Percentiles rank a stretch among this genome's conserved stretches.
Evolutionary conservation across 64 coral and sea anemone genomes (phyloP).

Genomic region (Montipora sp.): DNA sequence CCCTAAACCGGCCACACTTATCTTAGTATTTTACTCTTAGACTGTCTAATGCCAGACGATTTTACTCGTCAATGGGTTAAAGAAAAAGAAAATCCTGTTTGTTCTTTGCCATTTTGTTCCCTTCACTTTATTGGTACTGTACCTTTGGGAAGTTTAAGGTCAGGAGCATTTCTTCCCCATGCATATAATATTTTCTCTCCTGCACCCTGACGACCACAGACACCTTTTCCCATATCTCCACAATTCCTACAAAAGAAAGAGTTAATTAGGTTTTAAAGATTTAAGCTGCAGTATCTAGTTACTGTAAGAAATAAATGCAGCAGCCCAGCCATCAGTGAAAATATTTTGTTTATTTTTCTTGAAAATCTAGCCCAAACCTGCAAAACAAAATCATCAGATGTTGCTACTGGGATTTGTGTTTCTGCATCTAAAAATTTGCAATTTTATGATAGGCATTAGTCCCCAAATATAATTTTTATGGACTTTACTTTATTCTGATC

Average conservation of each 20-base stretch:
- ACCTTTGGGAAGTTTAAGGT: constrained; percentile 85
- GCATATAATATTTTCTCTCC: constrained; percentile 94
- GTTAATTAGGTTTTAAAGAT: background rate
- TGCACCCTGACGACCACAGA: constrained; percentile 40
- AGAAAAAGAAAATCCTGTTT: background rate
- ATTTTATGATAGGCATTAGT: no score
- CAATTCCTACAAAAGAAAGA: constrained; percentile 75
- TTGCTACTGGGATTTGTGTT: no score
- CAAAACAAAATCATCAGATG: no score
- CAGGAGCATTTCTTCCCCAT: constrained; percentile 94
- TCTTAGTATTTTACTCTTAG: no score
- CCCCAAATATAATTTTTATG: no score
- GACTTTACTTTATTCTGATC: background rate
- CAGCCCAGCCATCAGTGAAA: no score
- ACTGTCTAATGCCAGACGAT: no score
- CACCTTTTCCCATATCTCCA: constrained; percentile 92
- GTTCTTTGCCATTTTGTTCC: background rate
- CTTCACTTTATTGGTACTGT: background rate
- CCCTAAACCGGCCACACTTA: no score
- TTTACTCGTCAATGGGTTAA: no score
- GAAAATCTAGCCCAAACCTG: no score
- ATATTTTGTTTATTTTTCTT: no score
- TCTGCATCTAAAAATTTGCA: no score
- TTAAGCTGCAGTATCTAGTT: background rate
- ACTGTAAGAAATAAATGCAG: background rate